Base-by-base conservation (phyloP, 92 coral and sea anemone genomes). In the Epizoanthus ramosus region DNA sequence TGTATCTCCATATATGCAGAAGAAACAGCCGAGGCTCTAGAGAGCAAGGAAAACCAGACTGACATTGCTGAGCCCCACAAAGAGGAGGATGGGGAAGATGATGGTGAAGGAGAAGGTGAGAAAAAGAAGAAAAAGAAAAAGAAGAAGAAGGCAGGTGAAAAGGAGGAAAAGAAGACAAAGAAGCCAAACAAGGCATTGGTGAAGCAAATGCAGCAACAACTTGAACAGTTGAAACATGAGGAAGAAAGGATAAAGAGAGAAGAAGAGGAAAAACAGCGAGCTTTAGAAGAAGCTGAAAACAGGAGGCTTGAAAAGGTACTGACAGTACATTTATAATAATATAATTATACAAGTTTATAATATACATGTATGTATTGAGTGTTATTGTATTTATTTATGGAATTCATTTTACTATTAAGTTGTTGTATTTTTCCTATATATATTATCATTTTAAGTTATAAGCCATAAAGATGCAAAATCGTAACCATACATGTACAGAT, bases 161-260 rank as follows among this genome's bases (percentile, higher is more conserved):
- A 97, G 61, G 99, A 94, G 57, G 95, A 89, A 67, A 91, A 91
- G 79, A 97, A 94, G 76, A 66, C 81, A 15, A 94, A 94, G 87
- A 94, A 94, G 74, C 99, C 99, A 3, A 95, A 91, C 71, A 94
- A 89, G 68, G 99, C 97, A 17, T 16, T 97, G 73, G 94, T 97
- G 80, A 97, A 97, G 70, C 98, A 97, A 80, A 97, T 97, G 99
- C 99, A 97, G 82, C 97, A 90, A 57, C 97, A 93, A 18, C 92
- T 97, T 50, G 98, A 97, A 76, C 89, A 87, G 59, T 84, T 95
- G 10, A 88, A 84, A 31, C 86, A 88, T 10, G 99, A 97, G 68
- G 97, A 97, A 68, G 99, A 97, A 68, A 80, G 92, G 22, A 39
- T 85, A 21, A 88, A 74, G 68, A 85, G 89, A 37, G 99, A 94